A percentile compares a stretch with the other conserved stretches of the same genome.
Conservation (phyloP, 2,113 vertebrate species). For the Calidris pygmaea region DNA sequence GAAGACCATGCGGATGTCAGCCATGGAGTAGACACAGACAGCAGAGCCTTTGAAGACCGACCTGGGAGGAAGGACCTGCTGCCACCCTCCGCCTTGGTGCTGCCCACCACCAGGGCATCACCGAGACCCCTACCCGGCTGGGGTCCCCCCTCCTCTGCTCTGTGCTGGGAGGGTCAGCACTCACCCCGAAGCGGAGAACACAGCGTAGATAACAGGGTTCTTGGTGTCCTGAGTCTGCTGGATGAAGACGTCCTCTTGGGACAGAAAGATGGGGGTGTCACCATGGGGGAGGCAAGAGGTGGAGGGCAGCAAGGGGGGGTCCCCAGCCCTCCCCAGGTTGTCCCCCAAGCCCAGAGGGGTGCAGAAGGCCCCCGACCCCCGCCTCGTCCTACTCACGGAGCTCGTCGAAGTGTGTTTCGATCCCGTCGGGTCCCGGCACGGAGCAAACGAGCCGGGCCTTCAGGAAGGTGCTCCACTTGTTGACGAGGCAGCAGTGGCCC, state of each 20-base stretch:
- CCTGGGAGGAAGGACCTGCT: constrained; percentile 66
- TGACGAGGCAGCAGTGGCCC: constrained; percentile 96
- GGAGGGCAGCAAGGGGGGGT: neutral
- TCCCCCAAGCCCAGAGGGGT: neutral
- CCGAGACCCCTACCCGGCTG: neutral
- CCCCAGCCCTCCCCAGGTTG: neutral
- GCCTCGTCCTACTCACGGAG: constrained; percentile 81
- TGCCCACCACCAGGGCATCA: fast-evolving
- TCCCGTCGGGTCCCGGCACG: constrained; percentile 89
- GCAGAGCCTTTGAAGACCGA: constrained; percentile 97
- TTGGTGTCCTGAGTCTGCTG: constrained; percentile 96
- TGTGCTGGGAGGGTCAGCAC: neutral
- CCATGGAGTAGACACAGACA: constrained; percentile 97
- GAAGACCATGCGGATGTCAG: constrained; percentile 98
- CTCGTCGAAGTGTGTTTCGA: constrained; percentile 97
- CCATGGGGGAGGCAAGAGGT: neutral
- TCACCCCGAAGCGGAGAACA: constrained; percentile 95
- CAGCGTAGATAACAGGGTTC: constrained; percentile 96
- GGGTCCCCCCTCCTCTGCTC: neutral
- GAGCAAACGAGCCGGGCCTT: constrained; percentile 97
- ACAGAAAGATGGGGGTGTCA: constrained; percentile 43
- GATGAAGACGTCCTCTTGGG: constrained; percentile 93
- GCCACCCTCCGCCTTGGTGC: neutral
- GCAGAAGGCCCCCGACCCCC: neutral
- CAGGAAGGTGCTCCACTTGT: constrained; percentile 99